Conservation (phyloP, 2,113 vertebrate species). For the Mugil cephalus region DNA sequence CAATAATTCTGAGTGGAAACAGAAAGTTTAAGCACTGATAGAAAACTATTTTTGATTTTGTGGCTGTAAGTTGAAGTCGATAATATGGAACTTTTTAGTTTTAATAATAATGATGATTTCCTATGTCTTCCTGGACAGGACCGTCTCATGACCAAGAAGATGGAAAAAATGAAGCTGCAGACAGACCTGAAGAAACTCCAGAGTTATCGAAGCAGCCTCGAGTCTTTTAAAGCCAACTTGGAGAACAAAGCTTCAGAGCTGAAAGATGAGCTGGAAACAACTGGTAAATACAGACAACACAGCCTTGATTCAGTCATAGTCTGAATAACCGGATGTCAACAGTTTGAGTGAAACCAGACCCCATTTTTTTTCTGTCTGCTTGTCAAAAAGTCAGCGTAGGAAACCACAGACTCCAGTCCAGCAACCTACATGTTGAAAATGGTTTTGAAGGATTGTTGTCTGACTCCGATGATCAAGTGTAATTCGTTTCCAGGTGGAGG, state of each 20-base stretch:
- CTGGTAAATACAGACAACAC: constrained; percentile 79
- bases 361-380: no score
- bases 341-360: no score
- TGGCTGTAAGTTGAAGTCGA: neutral
- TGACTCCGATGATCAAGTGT: no score
- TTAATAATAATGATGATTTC: neutral
- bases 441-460: no score
- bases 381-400: no score
- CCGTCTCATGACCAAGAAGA: constrained; percentile 87
- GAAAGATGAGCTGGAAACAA: constrained; percentile 85
- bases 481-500: no score
- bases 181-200: constrained; percentile 92
- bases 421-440: no score
- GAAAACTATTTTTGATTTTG: neutral
- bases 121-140: constrained; percentile 81
- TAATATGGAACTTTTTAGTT: neutral
- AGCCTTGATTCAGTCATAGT: no score
- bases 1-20: neutral
- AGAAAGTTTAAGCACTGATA: neutral
- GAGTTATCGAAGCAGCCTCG: constrained; percentile 86
- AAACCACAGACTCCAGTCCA: no score
- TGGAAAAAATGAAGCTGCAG: constrained; percentile 88
- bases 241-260: constrained; percentile 85
- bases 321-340: no score
- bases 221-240: constrained; percentile 85